Conservation (phyloP, 2,797 vertebrate genomes). For the Oreochromis mossambicus region DNA sequence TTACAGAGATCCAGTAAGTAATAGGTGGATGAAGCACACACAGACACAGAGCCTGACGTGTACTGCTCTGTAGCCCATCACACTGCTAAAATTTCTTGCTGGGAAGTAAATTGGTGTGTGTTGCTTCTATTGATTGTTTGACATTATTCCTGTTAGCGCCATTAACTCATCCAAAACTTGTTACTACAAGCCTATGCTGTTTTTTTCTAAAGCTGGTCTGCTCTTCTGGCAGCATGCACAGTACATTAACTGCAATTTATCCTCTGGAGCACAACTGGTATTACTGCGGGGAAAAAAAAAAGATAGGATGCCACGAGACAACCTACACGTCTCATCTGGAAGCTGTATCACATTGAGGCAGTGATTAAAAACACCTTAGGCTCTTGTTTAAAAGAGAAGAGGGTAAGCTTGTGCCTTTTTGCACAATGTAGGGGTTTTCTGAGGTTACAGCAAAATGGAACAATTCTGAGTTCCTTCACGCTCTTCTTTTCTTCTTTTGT, state of each 20-base stretch:
- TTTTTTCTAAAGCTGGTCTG: not conserved
- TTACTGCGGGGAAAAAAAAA: not conserved
- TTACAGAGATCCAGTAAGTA: not conserved
- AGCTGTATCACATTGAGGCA: conserved; percentile 9
- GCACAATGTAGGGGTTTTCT: conserved; percentile 9
- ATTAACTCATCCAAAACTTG: conserved; percentile 23
- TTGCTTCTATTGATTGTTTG: conserved; percentile 13
- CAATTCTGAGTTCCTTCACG: not conserved
- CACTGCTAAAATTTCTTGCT: not conserved
- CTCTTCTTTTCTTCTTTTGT: not conserved
- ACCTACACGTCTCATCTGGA: conserved; percentile 37
- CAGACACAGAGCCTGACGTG: not conserved
- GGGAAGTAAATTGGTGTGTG: not conserved
- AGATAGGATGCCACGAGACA: conserved; percentile 14
- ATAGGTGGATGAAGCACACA: not conserved
- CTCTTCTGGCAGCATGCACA: conserved; percentile 1
- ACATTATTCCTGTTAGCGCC: not conserved
- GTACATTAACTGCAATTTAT: conserved; percentile 30
- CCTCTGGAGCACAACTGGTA: conserved; percentile 16
- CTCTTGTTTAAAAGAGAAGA: conserved; percentile 27
- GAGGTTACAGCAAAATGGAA: conserved; percentile 5
- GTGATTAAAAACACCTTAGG: conserved; percentile 34
- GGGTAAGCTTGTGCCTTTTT: conserved; percentile 10
- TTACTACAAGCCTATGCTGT: not conserved
- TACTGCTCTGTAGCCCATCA: not conserved